Evolutionary conservation across 2,113 vertebrate species (phyloP), one percentile per base, ranked within the genome.

Genomic region (Neoarius graeffei): DNA sequence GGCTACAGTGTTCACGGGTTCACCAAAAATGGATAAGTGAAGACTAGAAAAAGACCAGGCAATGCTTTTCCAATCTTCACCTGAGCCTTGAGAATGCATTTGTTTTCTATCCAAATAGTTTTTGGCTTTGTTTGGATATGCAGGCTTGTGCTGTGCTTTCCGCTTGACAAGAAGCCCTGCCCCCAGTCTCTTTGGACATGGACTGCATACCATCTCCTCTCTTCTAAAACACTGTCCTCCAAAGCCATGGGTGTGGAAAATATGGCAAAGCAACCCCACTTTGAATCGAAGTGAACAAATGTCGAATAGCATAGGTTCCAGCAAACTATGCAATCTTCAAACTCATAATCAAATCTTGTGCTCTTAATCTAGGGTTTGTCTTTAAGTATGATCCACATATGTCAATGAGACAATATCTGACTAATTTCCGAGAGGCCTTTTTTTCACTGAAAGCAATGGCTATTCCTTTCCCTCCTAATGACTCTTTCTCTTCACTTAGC

Each of bases 401-500:
- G 54, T 64, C 59, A 84, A n/a, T 82, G 80, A 87, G 35, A 54
- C n/a, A 59, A 27, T 11, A 3, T 62, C 60, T 79, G 50, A 77
- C 15, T 42, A 23, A 79, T 48, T 30, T 30, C 62, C 66, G 5
- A 59, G 54, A 81, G 52, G 50, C 27, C 42, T 66, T 35, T 19
- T 81, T 62, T 30, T 17, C 52, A 10, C 6, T 66, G 57, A 82
- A 62, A 85, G 56, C 48, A 42, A 11, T 71, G 69, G 60, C 82
- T 82, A 48, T 19, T 83, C 48, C 9, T 50, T 71, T 56, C 52
- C 30, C 48, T 77, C 59, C 25, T 91, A 93, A 92, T 91, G 84
- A 91, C 66, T 86, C 85, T 89, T 89, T 88, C 91, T 91, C 83
- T 92, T 92, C 91, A 85, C 82, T 91, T 86, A 81, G 87, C 90